These are phyloP conservation scores for Synergus japonicus DNA, from an alignment of 2,888 invertebrate genomes.

Conservation along the genomic window DNA sequence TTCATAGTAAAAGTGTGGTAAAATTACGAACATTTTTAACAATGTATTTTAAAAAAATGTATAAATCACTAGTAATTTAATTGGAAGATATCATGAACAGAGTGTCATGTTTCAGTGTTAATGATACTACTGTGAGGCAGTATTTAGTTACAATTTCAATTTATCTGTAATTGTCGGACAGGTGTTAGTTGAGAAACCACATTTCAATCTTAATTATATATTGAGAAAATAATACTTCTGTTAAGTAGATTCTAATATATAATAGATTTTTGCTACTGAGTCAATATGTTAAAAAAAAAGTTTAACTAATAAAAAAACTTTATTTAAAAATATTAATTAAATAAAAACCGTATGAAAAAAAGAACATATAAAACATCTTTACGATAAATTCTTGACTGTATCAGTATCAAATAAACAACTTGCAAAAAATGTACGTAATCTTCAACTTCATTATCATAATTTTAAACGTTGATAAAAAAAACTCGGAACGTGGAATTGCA, in stretches of 20 bases:
- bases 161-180: not conserved
- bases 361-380: not conserved
- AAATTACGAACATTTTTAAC: not conserved
- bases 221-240: not conserved
- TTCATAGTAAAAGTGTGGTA: no score
- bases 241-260: not conserved
- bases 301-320: not conserved
- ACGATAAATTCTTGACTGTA: not conserved
- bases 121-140: not conserved
- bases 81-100: not conserved
- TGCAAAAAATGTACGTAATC: not conserved
- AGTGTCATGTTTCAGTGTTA: not conserved
- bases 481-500: not conserved
- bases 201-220: not conserved
- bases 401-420: not conserved
- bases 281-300: not conserved
- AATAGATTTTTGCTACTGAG: not conserved
- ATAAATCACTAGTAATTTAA: not conserved
- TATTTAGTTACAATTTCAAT: not conserved
- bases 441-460: not conserved
- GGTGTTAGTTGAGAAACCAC: no score
- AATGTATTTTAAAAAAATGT: no score
- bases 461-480: not conserved
- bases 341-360: no score
- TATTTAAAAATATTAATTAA: no score